Conservation (phyloP, 1,140 invertebrate genomes). For the Heliconius congener region DNA sequence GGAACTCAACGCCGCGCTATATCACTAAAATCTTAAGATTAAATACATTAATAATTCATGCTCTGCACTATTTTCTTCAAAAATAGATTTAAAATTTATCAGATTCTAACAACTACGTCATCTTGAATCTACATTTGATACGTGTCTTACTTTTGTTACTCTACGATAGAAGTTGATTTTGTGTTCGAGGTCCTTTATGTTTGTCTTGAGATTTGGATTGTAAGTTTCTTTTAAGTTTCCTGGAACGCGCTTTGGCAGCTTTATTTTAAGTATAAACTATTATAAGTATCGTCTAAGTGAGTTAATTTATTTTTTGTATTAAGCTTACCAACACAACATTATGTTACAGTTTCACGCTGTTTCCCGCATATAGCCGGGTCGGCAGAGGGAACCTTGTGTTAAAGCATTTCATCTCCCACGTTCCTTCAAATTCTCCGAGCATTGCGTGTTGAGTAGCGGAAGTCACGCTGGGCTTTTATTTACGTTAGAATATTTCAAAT, state of each 20-base stretch:
- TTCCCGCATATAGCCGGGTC: no score
- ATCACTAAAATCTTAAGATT: background rate
- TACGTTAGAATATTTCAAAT: no score
- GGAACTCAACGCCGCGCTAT: background rate
- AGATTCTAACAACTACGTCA: background rate
- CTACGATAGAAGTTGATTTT: conserved; percentile 27
- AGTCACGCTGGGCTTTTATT: no score
- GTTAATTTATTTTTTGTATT: background rate
- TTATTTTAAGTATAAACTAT: background rate
- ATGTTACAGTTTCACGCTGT: no score
- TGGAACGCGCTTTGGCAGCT: background rate
- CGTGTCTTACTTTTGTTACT: background rate
- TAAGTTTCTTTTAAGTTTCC: background rate
- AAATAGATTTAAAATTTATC: background rate
- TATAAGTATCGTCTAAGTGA: background rate
- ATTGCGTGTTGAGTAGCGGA: no score
- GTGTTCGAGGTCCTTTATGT: conserved; percentile 24
- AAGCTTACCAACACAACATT: no score
- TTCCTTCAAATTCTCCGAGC: no score
- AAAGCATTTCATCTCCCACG: no score
- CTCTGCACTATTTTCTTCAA: background rate
- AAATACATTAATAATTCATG: background rate
- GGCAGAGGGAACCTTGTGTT: no score
- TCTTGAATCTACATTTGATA: background rate
- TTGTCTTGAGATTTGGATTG: background rate